Evolutionary conservation across 2,797 vertebrate species (phyloP), one percentile per base, ranked within the genome.

Genomic region (Gymnoscopelus microlampas): DNA sequence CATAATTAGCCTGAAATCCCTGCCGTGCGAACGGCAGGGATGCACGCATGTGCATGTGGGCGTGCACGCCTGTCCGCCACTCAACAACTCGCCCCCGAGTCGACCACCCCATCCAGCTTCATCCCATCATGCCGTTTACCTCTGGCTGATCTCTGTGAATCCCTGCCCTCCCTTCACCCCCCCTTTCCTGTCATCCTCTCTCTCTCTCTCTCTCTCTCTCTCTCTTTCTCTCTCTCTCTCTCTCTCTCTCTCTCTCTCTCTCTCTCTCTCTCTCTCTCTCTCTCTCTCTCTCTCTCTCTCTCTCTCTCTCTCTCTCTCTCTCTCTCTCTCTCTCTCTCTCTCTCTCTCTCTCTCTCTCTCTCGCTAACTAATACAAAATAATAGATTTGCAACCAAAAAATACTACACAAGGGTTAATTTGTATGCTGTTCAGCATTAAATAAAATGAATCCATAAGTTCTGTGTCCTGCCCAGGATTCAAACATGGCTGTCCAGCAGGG

Each of bases 1-100:
- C 91, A 93, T 93, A 93, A 93, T 94, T 93, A 92, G 91, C 86
- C 74, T 82, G 80, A 86, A 91, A 88, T 90, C 88, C 90, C 88
- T 48, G 83, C 73, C 69, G 87, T 74, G 74, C 80, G 68, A 63
- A 44, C 39, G 8, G 39, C 39, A 1, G 39, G 39, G 5, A n/a
- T n/a, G n/a, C n/a, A n/a, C 15, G 53, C 49, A 49, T 29, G 56
- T 62, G 49, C 61, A 12, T 57, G 29, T 48, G 26, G 66, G 84
- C 85, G 75, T 82, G 71, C 75, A 78, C 86, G 85, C 80, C 86
- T 78, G 70, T 44, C 39, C 29, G 60, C 66, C 62, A 71, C 87
- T 91, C 84, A 68, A 76, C 87, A 68, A 79, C 77, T 83, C 80
- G 81, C 63, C 89, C 79, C 79, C 68, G 35, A 39, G 35, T 39